Conservation (phyloP, 2,113 vertebrate genomes). For the Eulemur macaco region DNA sequence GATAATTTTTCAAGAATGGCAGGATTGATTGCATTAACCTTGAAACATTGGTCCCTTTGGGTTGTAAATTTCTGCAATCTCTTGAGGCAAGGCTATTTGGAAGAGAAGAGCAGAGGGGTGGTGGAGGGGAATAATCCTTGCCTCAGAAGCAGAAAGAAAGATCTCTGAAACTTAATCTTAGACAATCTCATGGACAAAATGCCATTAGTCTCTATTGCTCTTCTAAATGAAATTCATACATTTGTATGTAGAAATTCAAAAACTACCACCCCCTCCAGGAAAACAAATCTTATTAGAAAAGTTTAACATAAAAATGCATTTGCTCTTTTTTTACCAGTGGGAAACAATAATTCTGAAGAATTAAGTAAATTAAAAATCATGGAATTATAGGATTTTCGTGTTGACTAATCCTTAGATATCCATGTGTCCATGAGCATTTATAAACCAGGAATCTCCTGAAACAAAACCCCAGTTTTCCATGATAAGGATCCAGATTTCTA, state of each 20-base stretch:
- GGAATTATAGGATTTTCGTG: neutral
- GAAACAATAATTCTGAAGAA: neutral
- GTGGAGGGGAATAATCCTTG: neutral
- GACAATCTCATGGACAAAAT: neutral
- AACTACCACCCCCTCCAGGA: neutral
- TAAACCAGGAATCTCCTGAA: neutral
- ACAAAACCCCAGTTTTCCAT: neutral
- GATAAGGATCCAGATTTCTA: neutral
- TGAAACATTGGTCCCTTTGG: slow-evolving; percentile 61
- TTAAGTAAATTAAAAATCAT: neutral
- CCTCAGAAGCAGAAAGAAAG: neutral
- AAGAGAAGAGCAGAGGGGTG: neutral
- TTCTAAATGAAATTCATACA: neutral
- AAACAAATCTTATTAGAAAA: neutral
- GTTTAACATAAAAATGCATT: neutral
- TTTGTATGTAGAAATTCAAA: neutral
- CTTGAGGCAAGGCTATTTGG: slow-evolving; percentile 21
- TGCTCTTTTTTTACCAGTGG: neutral
- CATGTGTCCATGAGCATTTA: neutral
- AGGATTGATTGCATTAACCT: slow-evolving; percentile 67
- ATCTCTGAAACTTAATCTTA: neutral
- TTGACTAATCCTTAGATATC: neutral
- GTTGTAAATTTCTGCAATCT: slow-evolving; percentile 68
- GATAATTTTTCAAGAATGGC: slow-evolving; percentile 73
- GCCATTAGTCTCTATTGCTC: neutral